Evolutionary conservation across 2,888 invertebrate genomes (phyloP).

Genomic region (Agonopterix subpropinquella): DNA sequence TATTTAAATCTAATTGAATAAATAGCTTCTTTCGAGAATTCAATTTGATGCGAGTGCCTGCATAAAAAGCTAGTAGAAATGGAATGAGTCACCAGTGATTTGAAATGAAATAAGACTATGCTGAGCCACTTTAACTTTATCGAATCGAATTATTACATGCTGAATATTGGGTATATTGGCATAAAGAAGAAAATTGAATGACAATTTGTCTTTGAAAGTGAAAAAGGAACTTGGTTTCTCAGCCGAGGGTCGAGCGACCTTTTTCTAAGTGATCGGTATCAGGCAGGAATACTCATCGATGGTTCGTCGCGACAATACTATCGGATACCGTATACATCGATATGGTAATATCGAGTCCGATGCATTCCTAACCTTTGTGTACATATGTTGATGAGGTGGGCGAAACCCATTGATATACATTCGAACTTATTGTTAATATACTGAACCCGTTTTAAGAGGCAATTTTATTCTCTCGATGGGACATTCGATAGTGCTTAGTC

Average conservation of each 20-base stretch:
- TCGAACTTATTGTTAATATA: conserved; percentile 43
- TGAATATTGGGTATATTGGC: conserved; percentile 14
- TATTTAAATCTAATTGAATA: conserved; percentile 28
- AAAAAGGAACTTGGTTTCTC: conserved; percentile 26
- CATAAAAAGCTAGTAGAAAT: conserved; percentile 44
- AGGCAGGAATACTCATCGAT: conserved; percentile 53
- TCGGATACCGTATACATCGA: conserved; percentile 48
- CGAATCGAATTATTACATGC: conserved; percentile 3
- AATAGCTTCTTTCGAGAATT: conserved; percentile 28
- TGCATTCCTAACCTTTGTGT: conserved; percentile 64
- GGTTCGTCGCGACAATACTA: conserved; percentile 56
- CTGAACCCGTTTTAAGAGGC: conserved; percentile 61
- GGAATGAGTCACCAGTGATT: conserved; percentile 62
- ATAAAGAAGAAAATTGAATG: conserved; percentile 28
- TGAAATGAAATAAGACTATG: conserved; percentile 50
- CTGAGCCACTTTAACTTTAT: conserved; percentile 21
- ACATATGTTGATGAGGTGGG: conserved; percentile 72
- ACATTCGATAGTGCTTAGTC: conserved; percentile 57
- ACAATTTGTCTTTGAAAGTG: conserved; percentile 8
- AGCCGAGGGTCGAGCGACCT: conserved; percentile 51
- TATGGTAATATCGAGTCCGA: conserved; percentile 54
- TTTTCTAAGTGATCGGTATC: conserved; percentile 62
- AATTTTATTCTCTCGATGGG: conserved; percentile 61
- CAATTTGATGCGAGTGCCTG: conserved; percentile 35
- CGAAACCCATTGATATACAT: conserved; percentile 70